Evolutionary conservation across 2,113 vertebrate genomes (phyloP), one percentile per base, ranked within the genome.

Genomic region (Nymphicus hollandicus): DNA sequence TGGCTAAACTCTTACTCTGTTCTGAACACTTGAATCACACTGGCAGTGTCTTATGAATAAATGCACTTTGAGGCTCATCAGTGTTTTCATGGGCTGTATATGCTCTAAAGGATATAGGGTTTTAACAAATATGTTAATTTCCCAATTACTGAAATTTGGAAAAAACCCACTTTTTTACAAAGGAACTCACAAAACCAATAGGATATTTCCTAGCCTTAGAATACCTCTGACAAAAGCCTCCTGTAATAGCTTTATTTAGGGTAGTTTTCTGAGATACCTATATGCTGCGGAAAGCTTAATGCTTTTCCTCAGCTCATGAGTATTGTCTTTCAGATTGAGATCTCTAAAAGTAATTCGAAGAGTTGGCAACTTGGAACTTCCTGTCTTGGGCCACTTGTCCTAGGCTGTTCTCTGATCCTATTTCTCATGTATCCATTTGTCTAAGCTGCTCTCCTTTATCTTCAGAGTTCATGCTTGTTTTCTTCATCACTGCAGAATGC

Each of bases 241-340:
- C 44, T 64, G 14, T 81, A 58, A 43, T 27, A 52, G 31, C 23
- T 68, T 81, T 47, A 11, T 43, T 35, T 47, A 72, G 24, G 47
- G 55, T 55, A 0, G 0, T 68, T 89, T 94, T 91, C 63, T 82
- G 66, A 55, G 70, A 23, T 43, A 29, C 9, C 24, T 71, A 58
- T 88, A 39, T 61, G 43, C 61, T 88, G 15, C 4, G 5, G 37
- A 58, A 91, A 65, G 46, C 60, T 63, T 88, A 90, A 80, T 88
- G 47, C 28, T 89, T 80, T 94, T 90, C 81, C 33, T 90, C 37
- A 56, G 44, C 79, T 82, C 35, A 41, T 52, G 63, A 77, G 88
- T 91, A 85, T 93, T 93, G 41, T 72, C 82, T 95, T 96, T 94
- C 92, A 80, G 92, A 97, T 63, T 90, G 85, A 37, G 70, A 94